Percentiles rank a stretch among this genome's conserved stretches.
Conservation (phyloP, 1,140 invertebrate species). For the Aphidius ervi region DNA sequence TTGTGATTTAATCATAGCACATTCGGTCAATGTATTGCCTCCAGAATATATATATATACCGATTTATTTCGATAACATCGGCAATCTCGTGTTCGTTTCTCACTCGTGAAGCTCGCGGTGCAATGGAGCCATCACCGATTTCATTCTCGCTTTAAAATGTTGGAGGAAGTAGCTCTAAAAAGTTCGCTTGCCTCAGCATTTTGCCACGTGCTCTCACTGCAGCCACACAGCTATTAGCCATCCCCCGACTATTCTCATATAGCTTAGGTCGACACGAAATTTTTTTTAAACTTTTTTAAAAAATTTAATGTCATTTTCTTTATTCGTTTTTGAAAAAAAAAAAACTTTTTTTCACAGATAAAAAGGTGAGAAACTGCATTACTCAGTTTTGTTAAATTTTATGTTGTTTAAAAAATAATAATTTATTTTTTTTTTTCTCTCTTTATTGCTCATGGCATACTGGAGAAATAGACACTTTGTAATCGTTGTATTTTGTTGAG, state of each 20-base stretch:
- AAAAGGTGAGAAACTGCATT: no score
- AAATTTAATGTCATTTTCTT: no score
- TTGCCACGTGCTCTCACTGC: slow-evolving; percentile 20
- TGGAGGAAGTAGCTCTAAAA: slow-evolving; percentile 30
- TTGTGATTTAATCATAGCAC: no score
- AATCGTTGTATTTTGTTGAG: no score
- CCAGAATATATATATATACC: slow-evolving; percentile 5
- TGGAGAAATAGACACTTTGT: no score
- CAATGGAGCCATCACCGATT: slow-evolving; percentile 33
- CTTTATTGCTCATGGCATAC: no score
- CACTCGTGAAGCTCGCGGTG: slow-evolving; percentile 4
- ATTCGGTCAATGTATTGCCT: background rate
- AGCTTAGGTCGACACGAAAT: slow-evolving; percentile 21
- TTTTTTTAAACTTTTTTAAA: slow-evolving; percentile 8
- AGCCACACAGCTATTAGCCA: slow-evolving; percentile 10
- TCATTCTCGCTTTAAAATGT: slow-evolving; percentile 32
- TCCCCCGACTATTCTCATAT: slow-evolving; percentile 16
- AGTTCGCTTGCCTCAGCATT: slow-evolving; percentile 26
- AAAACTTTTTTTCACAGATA: background rate
- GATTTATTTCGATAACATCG: slow-evolving; percentile 27
- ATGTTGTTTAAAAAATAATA: no score
- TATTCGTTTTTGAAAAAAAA: background rate
- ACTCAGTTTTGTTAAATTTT: no score
- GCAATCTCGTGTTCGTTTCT: slow-evolving; percentile 15
- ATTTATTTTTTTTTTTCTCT: no score